phyloP scores from a whole-genome alignment of 2,888 invertebrate genomes.

The Anthoptus insignis region DNA sequence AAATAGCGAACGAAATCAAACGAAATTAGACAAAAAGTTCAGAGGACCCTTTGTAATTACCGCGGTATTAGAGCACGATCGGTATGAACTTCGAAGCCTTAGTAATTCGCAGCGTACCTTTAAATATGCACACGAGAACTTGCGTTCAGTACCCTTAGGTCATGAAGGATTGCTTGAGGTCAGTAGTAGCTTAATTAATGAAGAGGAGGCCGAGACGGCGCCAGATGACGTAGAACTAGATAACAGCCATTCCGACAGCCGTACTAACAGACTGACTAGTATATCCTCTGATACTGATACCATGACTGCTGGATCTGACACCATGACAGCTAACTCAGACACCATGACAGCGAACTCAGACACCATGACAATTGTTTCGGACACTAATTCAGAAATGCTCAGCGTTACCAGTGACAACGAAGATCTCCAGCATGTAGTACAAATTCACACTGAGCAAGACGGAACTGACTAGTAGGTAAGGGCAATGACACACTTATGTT shows the following conservation, averaged over 20 bases:
- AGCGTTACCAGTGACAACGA: constrained; percentile 9
- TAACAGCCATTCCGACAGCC: neutral
- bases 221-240: neutral
- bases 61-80: neutral
- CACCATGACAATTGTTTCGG: constrained; percentile 7
- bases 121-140: constrained; percentile 4
- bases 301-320: too few relatives aligned
- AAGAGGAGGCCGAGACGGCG: constrained; percentile 15
- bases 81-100: neutral
- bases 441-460: constrained; percentile 17
- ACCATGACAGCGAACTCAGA: constrained; percentile 4
- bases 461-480: constrained; percentile 5
- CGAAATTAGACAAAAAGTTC: neutral
- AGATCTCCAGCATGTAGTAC: constrained; percentile 9
- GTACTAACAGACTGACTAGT: neutral
- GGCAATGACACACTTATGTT: constrained; percentile 12
- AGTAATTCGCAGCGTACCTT: neutral
- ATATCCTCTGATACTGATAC: neutral
- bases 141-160: constrained; percentile 9
- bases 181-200: neutral
- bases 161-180: constrained; percentile 5
- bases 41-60: neutral
- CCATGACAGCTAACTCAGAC: constrained; percentile 2
- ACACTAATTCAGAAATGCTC: constrained; percentile 10
- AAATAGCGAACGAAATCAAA: constrained; percentile 12